phyloP scores from a whole-genome alignment of 2,113 vertebrate species.

The Mirza zaza region DNA sequence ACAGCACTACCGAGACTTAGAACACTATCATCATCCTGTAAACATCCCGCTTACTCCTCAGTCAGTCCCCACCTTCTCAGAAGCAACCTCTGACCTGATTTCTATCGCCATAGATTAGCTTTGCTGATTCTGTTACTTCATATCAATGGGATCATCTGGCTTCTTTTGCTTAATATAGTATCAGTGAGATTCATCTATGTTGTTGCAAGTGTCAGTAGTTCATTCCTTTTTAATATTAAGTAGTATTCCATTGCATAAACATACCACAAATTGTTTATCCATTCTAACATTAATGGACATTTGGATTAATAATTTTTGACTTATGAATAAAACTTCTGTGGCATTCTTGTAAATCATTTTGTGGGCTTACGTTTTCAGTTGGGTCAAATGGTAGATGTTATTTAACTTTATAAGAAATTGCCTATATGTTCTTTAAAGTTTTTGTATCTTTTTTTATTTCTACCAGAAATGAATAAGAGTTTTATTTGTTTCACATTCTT shows the following conservation, averaged over 20 bases:
- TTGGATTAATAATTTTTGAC: not conserved
- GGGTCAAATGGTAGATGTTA: not conserved
- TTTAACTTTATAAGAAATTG: not conserved
- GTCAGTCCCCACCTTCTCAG: not conserved
- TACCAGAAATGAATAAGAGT: not conserved
- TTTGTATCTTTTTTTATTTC: not conserved
- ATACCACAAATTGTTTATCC: not conserved
- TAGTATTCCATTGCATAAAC: not conserved
- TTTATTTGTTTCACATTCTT: slow-evolving; percentile 5
- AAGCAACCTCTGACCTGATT: not conserved
- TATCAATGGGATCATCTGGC: not conserved
- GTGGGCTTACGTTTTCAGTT: not conserved
- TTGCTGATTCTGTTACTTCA: not conserved
- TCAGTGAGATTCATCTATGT: not conserved
- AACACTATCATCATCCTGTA: not conserved
- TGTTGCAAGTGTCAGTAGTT: not conserved
- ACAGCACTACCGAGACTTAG: not conserved
- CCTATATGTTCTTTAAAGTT: not conserved
- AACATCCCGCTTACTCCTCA: not conserved
- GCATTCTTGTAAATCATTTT: not conserved
- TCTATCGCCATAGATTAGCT: not conserved
- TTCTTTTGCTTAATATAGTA: not conserved
- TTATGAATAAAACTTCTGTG: not conserved
- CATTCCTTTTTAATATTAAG: not conserved
- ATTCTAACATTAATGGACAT: not conserved